phyloP scores from a whole-genome alignment of 2,113 vertebrate genomes.

The Alectura lathami region DNA sequence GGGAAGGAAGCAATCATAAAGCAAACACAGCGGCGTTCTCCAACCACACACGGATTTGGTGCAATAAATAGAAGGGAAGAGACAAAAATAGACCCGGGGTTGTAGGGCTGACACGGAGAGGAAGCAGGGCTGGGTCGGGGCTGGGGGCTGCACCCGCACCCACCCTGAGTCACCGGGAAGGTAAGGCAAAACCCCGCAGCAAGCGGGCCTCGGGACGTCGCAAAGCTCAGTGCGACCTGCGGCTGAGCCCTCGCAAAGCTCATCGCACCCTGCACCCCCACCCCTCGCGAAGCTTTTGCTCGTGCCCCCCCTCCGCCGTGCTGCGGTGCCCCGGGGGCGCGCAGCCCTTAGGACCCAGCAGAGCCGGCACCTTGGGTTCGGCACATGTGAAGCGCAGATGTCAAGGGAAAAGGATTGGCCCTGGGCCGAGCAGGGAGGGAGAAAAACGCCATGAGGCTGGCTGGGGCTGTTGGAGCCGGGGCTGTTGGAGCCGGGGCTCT shows the following conservation, averaged over 20 bases:
- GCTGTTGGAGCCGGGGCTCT: no score
- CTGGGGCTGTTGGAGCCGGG: no score
- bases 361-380: not conserved
- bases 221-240: not conserved
- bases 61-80: constrained; percentile 22
- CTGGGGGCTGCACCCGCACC: not conserved
- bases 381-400: not conserved
- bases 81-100: constrained; percentile 12
- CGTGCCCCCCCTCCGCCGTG: not conserved
- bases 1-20: constrained; percentile 36
- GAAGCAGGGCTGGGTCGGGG: not conserved
- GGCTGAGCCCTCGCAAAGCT: not conserved
- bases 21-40: not conserved
- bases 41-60: not conserved
- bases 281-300: not conserved
- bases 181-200: not conserved
- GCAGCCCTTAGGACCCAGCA: not conserved
- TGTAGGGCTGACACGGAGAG: not conserved
- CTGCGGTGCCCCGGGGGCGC: not conserved
- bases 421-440: not conserved
- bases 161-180: not conserved
- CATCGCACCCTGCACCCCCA: not conserved
- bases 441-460: not conserved
- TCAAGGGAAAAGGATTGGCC: not conserved
- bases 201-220: not conserved